Evolutionary conservation across 37 sponge, comb jelly and placozoan species (phyloP), one percentile per base, ranked within the genome.

Genomic region (Theonella swinhoei): DNA sequence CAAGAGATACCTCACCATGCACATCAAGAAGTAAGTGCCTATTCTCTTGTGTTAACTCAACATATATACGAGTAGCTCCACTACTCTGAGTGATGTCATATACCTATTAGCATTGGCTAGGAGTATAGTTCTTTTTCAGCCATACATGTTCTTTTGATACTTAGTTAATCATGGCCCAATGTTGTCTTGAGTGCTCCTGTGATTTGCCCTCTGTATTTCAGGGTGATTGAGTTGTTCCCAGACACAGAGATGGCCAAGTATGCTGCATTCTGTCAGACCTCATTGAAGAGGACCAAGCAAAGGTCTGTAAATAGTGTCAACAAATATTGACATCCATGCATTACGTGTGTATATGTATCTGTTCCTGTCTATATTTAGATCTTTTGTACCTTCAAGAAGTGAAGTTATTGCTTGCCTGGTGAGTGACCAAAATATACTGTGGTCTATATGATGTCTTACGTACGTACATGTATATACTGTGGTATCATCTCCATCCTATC

Each of bases 391-490:
- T 23, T 91, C 92, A 32, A 67, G 87, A 76, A 82, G 88, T 63
- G 95, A 95, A 64, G 72, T 95, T 66, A 88, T 91, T 39, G 92
- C 95, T 59, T 88, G 89, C 68, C 42, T 91, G 89, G 95, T 94
- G 70, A 70, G 85, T 80, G 3, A 1, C 29, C 5, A 42, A 31
- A 66, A 66, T n/a, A 26, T 66, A 58, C 19, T 58, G 19, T 37
- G n/a, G 9, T 73, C 11, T 11, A 35, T 11, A 35, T 36, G 59
- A 81, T 32, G 60, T 19, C 17, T 20, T 20, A 65, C 7, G 26
- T 74, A 39, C 38, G 65, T 61, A 54, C 42, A 42, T 42, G 41
- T 61, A 59, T 23, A 68, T 62, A 23, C 66, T 23, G 66, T 20
- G 14, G 5, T 65, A 8, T 61, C 23, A 38, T 35, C 41, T 37